phyloP scores from a whole-genome alignment of 2,888 invertebrate species.

The Allophyes oxyacanthae region DNA sequence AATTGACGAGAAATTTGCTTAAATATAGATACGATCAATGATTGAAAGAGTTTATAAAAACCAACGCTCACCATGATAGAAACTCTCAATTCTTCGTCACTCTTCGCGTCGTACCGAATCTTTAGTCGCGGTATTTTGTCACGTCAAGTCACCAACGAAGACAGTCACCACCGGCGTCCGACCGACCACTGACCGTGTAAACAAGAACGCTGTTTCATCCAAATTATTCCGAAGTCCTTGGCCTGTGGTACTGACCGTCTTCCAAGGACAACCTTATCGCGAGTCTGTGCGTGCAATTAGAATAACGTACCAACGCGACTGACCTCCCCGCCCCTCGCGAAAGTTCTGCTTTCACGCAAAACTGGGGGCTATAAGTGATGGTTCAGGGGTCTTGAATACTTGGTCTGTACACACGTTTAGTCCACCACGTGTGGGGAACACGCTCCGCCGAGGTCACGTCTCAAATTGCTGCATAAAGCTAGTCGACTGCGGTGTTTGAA shows the following conservation, averaged over 20 bases:
- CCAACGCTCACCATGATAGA: constrained; percentile 77
- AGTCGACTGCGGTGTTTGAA: constrained; percentile 85
- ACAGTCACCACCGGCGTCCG: constrained; percentile 68
- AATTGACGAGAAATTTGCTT: too few relatives aligned
- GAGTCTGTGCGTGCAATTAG: constrained; percentile 80
- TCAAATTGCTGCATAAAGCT: constrained; percentile 86
- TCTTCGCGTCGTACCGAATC: constrained; percentile 78
- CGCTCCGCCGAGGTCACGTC: constrained; percentile 81
- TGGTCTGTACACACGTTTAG: constrained; percentile 61
- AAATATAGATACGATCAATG: neutral
- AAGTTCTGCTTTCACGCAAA: constrained; percentile 59
- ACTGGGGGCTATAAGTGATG: constrained; percentile 41
- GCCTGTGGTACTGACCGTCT: constrained; percentile 78
- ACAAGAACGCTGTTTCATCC: constrained; percentile 71
- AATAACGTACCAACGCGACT: constrained; percentile 60
- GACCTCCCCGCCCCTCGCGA: constrained; percentile 61
- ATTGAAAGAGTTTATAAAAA: constrained; percentile 6
- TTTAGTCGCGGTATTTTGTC: constrained; percentile 80
- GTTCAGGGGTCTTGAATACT: constrained; percentile 58
- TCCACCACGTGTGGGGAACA: constrained; percentile 70
- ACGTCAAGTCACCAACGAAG: constrained; percentile 49
- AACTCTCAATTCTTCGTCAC: constrained; percentile 79
- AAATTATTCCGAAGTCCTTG: constrained; percentile 84
- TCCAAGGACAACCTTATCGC: constrained; percentile 81
- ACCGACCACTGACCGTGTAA: constrained; percentile 76